Evolutionary conservation across 2,888 invertebrate species (phyloP), one percentile per base, ranked within the genome.

Genomic region (Lasioglossum figueresi): DNA sequence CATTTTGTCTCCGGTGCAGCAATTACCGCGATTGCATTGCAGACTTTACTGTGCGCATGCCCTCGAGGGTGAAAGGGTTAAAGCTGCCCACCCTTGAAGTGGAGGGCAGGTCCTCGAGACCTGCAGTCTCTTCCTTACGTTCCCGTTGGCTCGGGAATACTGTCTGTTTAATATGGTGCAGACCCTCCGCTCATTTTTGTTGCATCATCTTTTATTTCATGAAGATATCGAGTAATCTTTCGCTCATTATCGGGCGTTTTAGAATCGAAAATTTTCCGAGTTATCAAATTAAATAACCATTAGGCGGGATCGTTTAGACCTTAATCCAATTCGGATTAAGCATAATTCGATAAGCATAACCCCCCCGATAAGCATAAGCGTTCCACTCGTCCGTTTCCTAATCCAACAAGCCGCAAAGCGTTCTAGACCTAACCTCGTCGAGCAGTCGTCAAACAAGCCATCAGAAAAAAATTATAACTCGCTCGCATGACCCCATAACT

Each of bases 1-100:
- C 93, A 93, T 93, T 93, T 93, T 93, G 90, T 90, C 88, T 82
- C 83, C 85, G 85, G 76, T 93, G 92, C 92, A 91, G 91, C 89
- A 93, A 92, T 93, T 92, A 91, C 88, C 85, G 86, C 89, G 91
- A 88, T 90, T 91, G 88, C 88, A 91, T 87, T 84, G 89, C 91
- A 86, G 83, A 76, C 82, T 68, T 77, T 88, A 86, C 87, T 85
- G 75, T 90, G 93, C 93, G 93, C 93, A 93, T 91, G 93, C 90
- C 91, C 88, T 89, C 75, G 83, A 78, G 88, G 84, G 85, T 78
- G 78, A 92, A 92, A 92, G 92, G 91, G 92, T 92, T 93, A 91
- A 92, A 79, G 76, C 83, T 87, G 80, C 89, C 88, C 90, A 88
- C 91, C 89, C 86, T 84, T 87, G 19, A 56, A 40, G 70, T 68